Evolutionary conservation across 2,888 invertebrate species (phyloP).

Genomic region (Lottia scabra): DNA sequence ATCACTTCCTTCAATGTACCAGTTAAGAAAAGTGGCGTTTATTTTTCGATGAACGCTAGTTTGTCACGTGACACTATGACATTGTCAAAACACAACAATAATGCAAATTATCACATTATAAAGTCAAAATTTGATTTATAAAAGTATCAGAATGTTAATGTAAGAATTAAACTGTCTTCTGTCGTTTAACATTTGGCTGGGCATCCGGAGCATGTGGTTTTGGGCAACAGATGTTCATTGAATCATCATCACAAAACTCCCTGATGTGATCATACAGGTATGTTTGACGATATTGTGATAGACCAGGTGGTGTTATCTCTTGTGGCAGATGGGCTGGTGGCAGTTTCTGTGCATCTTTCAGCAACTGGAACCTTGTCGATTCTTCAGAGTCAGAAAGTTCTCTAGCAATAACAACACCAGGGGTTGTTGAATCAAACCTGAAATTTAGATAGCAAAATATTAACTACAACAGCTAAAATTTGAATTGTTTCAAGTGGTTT

Average conservation of each 20-base stretch:
- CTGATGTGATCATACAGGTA: not conserved
- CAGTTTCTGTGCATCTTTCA: not conserved
- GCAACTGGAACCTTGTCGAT: not conserved
- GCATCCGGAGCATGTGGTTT: not conserved
- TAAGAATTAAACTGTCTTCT: too few species aligned
- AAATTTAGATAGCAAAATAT: not conserved
- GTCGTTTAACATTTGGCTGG: not conserved
- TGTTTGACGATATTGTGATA: not conserved
- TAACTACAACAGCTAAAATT: not conserved
- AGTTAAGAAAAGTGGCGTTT: too few species aligned
- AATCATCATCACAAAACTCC: not conserved
- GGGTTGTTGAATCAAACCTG: not conserved
- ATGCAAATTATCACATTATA: too few species aligned
- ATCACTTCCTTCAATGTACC: too few species aligned
- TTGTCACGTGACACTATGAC: too few species aligned
- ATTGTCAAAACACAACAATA: too few species aligned
- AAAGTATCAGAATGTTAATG: too few species aligned
- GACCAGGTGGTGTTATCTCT: not conserved
- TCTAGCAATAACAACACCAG: not conserved
- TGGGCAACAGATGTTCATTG: not conserved
- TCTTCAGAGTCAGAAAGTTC: not conserved
- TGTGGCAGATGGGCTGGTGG: not conserved
- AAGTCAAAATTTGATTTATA: too few species aligned
- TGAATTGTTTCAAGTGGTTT: too few species aligned
- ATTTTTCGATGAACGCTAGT: too few species aligned